Conservation (phyloP, 2,888 invertebrate genomes). For the Brachypalpus laphriformis region DNA sequence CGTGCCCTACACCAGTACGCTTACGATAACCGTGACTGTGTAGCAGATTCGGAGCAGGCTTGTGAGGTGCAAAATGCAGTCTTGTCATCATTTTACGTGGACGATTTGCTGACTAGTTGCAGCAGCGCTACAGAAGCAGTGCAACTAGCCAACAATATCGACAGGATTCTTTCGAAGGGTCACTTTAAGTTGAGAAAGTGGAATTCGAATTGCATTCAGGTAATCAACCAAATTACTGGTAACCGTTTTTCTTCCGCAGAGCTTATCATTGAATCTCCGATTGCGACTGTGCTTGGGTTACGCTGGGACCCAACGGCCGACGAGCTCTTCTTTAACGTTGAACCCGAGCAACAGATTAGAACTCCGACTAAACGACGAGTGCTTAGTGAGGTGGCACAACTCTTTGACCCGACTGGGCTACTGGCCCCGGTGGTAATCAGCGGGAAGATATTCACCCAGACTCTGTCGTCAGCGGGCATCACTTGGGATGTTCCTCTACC, state of each 20-base stretch:
- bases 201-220: too few species aligned
- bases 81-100: slow-evolving; percentile 38
- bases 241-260: slow-evolving; percentile 17
- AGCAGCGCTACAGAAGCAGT: slow-evolving; percentile 6
- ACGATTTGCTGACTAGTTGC: slow-evolving; percentile 34
- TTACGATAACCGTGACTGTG: background rate
- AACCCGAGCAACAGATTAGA: too few species aligned
- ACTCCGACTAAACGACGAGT: too few species aligned
- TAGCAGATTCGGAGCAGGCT: slow-evolving; percentile 11
- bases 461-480: background rate
- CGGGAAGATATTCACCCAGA: slow-evolving; percentile 25
- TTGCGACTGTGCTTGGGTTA: too few species aligned
- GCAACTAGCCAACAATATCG: too few species aligned
- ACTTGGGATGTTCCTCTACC: too few species aligned
- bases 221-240: slow-evolving; percentile 1
- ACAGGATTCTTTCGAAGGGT: too few species aligned
- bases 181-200: too few species aligned
- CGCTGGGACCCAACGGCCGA: background rate
- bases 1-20: slow-evolving; percentile 43
- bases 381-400: too few species aligned
- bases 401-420: slow-evolving; percentile 14
- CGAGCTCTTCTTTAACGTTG: too few species aligned
- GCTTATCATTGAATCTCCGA: too few species aligned
- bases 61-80: slow-evolving; percentile 22
- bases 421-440: background rate